Base-by-base conservation (phyloP, 2,888 invertebrate species). In the Acrobasis suavella region DNA sequence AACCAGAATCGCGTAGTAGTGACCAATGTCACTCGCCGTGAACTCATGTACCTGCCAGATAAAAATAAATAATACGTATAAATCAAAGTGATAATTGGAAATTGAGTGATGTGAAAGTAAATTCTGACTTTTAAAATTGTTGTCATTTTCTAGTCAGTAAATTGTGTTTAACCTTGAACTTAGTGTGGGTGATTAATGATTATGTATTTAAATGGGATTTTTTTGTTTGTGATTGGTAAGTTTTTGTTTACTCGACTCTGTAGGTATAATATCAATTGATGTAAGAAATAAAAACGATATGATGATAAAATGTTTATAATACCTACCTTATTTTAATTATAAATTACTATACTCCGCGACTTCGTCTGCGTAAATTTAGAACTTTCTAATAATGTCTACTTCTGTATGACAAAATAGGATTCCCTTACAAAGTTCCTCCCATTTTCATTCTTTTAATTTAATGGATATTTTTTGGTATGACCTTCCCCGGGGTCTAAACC, bases 171-270 rank as follows among this genome's bases (percentile, higher is more conserved):
- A 55, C 55, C 55, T 39, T 55, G 55, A 38, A 39, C 16, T 55
- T 55, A 6, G 32, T 32, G n/a, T 55, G 10, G 2, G 10, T 54
- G 38, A 9, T n/a, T n/a, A 16, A 12, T 37, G 15, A 55, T 55
- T 12, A 55, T 55, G 55, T 55, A 39, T 15, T 3, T 12, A 10
- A 16, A 55, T 17, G 39, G 55, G 39, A 55, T 37, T 10, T 39
- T 55, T 38, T 55, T 55, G 39, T 39, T 55, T 39, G 6, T 55
- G 17, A 39, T 39, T 39, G 55, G 55, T 55, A 39, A 39, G 55
- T 39, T 38, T 54, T 9, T 54, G n/a, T 37, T 37, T 38, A 38
- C 15, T 46, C 46, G n/a, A 15, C 32, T 7, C 8, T 38, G 8
- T 54, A 54, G 12, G 42, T 42, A 42, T 10, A 9, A 32, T 22